Evolutionary conservation across 2,113 vertebrate species (phyloP).

Genomic region (Cyprinodon brontotheroides): DNA sequence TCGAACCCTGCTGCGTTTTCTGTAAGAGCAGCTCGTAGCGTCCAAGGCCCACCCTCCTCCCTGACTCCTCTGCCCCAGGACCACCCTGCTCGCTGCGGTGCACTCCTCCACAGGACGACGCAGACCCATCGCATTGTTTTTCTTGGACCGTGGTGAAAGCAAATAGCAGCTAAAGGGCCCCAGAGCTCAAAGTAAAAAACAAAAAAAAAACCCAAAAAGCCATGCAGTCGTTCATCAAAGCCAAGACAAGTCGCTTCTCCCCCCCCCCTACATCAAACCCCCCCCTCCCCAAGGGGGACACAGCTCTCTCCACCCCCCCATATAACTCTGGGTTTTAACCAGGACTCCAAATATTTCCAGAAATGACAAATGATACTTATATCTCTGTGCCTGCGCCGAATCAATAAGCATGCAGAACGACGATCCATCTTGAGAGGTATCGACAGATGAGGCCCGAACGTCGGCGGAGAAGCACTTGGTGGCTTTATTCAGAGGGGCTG

Average conservation of each 20-base stretch:
- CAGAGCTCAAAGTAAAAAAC: constrained; percentile 85
- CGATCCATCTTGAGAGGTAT: constrained; percentile 91
- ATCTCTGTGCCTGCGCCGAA: constrained; percentile 88
- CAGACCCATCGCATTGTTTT: constrained; percentile 91
- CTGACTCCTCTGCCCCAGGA: constrained; percentile 71
- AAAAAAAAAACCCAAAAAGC: constrained; percentile 78
- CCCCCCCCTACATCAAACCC: constrained; percentile 41
- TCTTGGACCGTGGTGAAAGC: constrained; percentile 96
- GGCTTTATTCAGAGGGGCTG: constrained; percentile 70
- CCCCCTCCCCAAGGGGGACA: constrained; percentile 67
- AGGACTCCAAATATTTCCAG: constrained; percentile 96
- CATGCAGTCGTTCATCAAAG: constrained; percentile 94
- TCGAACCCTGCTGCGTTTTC: constrained; percentile 44
- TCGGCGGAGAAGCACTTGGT: constrained; percentile 72
- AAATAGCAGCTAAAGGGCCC: constrained; percentile 92
- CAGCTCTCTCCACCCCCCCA: constrained; percentile 62
- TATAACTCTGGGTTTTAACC: constrained; percentile 88
- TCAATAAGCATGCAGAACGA: constrained; percentile 92
- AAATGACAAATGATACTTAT: constrained; percentile 97
- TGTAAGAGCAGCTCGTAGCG: constrained; percentile 47
- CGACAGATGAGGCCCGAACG: constrained; percentile 81
- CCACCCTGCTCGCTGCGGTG: constrained; percentile 89
- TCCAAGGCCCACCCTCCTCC: constrained; percentile 56
- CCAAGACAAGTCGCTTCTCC: constrained; percentile 84
- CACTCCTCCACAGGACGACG: constrained; percentile 87